A percentile compares a stretch with the other conserved stretches of the same genome.
Evolutionary conservation across 2,888 invertebrate species (phyloP).

Genomic region (Halocaridina rubra): DNA sequence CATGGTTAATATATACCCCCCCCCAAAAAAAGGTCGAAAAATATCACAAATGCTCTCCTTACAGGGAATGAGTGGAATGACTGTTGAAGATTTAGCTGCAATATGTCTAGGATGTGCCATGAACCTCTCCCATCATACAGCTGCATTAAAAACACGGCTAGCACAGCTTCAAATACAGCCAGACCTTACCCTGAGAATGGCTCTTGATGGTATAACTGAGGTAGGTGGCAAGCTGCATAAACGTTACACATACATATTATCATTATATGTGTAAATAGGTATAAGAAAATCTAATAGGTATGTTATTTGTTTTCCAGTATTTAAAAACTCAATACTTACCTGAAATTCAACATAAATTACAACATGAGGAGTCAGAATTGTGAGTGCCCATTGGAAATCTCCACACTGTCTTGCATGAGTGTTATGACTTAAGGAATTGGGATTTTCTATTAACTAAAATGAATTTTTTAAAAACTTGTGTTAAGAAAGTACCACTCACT

Average conservation of each 20-base stretch:
- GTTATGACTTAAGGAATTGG: too few relatives aligned
- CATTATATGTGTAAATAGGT: not conserved
- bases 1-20: too few relatives aligned
- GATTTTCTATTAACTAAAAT: too few relatives aligned
- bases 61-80: conserved; percentile 1
- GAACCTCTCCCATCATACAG: conserved; percentile 36
- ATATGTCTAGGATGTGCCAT: conserved; percentile 26
- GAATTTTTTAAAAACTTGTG: too few relatives aligned
- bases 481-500: too few relatives aligned
- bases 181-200: conserved; percentile 34
- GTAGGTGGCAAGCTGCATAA: not conserved
- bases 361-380: too few relatives aligned
- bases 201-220: conserved; percentile 34
- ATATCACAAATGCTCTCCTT: not conserved
- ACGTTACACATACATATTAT: not conserved
- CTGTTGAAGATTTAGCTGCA: conserved; percentile 18
- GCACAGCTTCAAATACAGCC: conserved; percentile 42
- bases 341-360: too few relatives aligned
- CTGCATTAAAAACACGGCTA: conserved; percentile 31
- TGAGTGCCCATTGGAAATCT: too few relatives aligned
- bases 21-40: too few relatives aligned
- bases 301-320: not conserved
- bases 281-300: not conserved
- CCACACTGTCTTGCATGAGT: too few relatives aligned
- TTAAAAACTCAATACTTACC: too few relatives aligned